Evolutionary conservation across 2,113 vertebrate genomes (phyloP).

Genomic region (Ailuropoda melanoleuca): DNA sequence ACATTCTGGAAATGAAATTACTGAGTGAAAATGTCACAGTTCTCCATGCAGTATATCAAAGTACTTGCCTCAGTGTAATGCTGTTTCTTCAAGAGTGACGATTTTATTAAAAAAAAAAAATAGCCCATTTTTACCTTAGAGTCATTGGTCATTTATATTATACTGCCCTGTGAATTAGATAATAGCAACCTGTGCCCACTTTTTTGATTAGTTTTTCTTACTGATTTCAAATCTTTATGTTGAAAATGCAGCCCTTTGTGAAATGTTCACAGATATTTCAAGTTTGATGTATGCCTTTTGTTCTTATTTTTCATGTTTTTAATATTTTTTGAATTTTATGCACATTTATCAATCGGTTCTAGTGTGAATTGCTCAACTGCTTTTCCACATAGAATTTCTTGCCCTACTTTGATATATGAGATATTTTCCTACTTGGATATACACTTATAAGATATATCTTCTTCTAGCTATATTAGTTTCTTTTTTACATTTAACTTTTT

Average conservation of each 20-base stretch:
- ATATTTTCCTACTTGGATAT: not conserved
- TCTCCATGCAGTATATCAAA: not conserved
- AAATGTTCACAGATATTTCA: not conserved
- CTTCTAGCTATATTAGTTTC: not conserved
- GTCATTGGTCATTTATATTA: not conserved
- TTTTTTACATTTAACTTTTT: constrained; percentile 6
- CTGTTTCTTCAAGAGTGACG: not conserved
- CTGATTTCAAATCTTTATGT: not conserved
- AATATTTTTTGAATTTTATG: not conserved
- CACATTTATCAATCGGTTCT: not conserved
- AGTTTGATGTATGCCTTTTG: not conserved
- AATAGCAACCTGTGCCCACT: not conserved
- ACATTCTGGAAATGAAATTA: not conserved
- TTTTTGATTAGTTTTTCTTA: not conserved
- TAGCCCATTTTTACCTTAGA: not conserved
- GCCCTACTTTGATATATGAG: not conserved
- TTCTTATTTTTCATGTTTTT: not conserved
- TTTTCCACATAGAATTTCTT: not conserved
- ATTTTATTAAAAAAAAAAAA: not conserved
- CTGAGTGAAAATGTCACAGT: not conserved
- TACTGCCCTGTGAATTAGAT: not conserved
- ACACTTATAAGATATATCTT: not conserved
- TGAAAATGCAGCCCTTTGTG: not conserved
- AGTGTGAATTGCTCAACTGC: not conserved
- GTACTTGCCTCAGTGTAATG: not conserved